Base-by-base conservation (phyloP, 2,113 vertebrate genomes). In the Callionymus lyra region DNA sequence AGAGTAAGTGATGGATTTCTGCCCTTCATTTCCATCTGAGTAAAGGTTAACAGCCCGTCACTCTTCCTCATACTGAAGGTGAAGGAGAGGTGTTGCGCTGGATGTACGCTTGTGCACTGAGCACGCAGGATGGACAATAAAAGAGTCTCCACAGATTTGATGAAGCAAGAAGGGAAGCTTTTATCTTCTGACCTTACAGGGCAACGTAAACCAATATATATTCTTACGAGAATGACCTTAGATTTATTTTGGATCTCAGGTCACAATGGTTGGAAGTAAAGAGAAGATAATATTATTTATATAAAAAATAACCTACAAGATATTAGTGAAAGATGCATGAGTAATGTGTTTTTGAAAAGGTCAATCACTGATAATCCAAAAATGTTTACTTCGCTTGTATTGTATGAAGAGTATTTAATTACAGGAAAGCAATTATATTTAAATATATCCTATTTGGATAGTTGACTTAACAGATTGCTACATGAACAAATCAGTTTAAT, bases 1-100 rank as follows among this genome's bases (percentile, higher is more conserved):
- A 34, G 38, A 9, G 34, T 33, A 58, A 70, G 44, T 63, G 73
- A 74, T 68, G 53, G 60, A 68, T 72, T 65, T 72, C 58, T 54
- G 59, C 31, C 55, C 45, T 65, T 79, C 62, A 74, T 65, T 68
- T 72, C 63, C 63, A 74, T 72, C 65, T 50, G 53, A 69, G 47
- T 59, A 77, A 80, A 80, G 77, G 77, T 74, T 70, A 74, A 77
- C 68, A 62, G 68, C 73, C 59, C 73, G 68, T 80, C 74, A 70
- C 63, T 72, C 71, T 63, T 68, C 44, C 13, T 34, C 47, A 48
- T 40, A 47, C 59, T 42, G 46, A 8, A 45, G 59, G 50, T 53
- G 63, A 68, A 53, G 9, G 19, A 70, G 43, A 39, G 57, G 41
- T 0, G 8, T 19, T 21, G 5, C 12, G 17, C 34, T 27, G 42